phyloP scores from a whole-genome alignment of 2,113 vertebrate species.

The Grammomys surdaster region DNA sequence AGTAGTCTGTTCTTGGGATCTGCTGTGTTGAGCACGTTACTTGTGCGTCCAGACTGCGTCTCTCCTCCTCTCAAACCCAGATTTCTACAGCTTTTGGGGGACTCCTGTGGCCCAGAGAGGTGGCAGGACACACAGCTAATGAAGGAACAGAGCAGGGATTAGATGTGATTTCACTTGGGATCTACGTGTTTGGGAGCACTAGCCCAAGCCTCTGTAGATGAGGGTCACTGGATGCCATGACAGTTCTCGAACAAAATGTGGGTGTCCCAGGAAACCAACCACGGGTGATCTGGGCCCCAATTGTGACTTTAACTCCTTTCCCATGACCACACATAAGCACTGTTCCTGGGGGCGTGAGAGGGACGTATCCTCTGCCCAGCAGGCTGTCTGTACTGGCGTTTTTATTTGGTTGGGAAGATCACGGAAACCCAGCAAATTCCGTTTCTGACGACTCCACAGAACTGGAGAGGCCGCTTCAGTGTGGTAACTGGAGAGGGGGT shows the following conservation, averaged over 20 bases:
- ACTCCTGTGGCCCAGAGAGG: not conserved
- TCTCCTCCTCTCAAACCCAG: too few species aligned
- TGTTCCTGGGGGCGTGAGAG: not conserved
- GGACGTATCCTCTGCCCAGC: not conserved
- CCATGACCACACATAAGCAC: not conserved
- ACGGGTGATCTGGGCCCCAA: too few species aligned
- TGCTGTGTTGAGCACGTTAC: not conserved
- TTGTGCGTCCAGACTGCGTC: accelerated
- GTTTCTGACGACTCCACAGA: not conserved
- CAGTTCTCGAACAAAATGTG: not conserved
- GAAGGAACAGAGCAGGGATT: not conserved
- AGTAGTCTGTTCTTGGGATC: not conserved
- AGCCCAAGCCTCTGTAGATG: not conserved
- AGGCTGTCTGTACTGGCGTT: not conserved
- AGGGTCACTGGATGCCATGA: not conserved
- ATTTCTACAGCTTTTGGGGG: not conserved
- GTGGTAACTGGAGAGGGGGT: too few species aligned
- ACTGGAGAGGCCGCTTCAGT: not conserved
- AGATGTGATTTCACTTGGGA: not conserved
- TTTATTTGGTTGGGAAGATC: not conserved
- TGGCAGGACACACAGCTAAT: not conserved
- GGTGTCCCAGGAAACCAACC: not conserved
- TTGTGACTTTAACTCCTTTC: not conserved
- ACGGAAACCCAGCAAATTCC: not conserved
- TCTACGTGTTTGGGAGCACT: not conserved